Base-by-base conservation (phyloP, 2,888 invertebrate species). In the Amblyjoppa fuscipennis region DNA sequence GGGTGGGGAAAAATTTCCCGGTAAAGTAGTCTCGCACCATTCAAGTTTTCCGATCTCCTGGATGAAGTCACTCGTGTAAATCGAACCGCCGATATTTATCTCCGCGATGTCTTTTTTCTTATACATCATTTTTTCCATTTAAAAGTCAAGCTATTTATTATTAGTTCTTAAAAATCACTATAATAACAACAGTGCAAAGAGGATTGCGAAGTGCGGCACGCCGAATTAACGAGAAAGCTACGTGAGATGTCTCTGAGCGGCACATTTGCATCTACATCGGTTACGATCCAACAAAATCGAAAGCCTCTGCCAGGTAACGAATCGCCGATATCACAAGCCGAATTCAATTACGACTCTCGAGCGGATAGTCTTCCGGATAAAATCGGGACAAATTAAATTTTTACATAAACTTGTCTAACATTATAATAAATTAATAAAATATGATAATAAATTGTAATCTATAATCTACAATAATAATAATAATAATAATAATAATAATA, bases 11-110 rank as follows among this genome's bases (percentile, higher is more conserved):
- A 25, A 56, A 56, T 56, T 56, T 56, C 7, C 56, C 56, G 7
- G 56, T 56, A 56, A 56, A 38, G 20, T 7, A 56, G 9, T 56
- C 25, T 7, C 20, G 38, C 9, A 38, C 56, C 25, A 56, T 56
- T 25, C 56, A 20, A 25, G 7, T 56, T 56, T 56, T 56, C 56
- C 56, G 56, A 56, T 56, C 25, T 11, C 11, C 9, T 20, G 11
- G 56, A 56, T 56, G 56, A 56, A 56, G 56, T 56, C 56, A 56
- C 56, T 56, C 25, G 56, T 25, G n/a, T 20, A 25, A 56, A 56
- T 38, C 56, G 56, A 56, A 56, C 9, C 56, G 56, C 25, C 9
- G 56, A 56, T 56, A 56, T 25, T 56, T 25, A 56, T 25, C 56
- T 20, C 25, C n/a, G 2, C 56, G 20, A 5, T 56, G 56, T 20